Percentiles rank a stretch among this genome's conserved stretches.
phyloP scores from a whole-genome alignment of 2,113 vertebrate genomes.

The Hemiscyllium ocellatum region DNA sequence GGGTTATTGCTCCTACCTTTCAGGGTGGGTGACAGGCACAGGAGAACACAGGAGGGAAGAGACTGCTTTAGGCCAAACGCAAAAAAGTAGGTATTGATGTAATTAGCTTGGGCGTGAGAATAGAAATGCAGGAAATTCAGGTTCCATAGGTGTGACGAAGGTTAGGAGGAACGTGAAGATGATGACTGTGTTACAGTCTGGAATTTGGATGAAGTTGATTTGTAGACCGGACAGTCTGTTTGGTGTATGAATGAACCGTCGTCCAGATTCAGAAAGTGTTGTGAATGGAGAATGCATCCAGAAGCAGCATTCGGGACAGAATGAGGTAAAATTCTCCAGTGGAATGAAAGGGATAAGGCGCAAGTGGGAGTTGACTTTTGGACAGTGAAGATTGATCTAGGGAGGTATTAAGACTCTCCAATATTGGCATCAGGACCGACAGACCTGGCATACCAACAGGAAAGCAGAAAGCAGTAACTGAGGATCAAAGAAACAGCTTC shows the following conservation, averaged over 20 bases:
- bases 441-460: not conserved
- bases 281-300: not conserved
- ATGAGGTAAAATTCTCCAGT: not conserved
- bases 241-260: not conserved
- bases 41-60: not conserved
- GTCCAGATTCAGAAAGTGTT: not conserved
- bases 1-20: too few relatives aligned
- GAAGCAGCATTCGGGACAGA: not conserved
- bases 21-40: not conserved
- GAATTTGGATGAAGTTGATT: not conserved
- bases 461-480: not conserved
- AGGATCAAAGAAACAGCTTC: not conserved
- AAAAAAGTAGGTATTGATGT: not conserved
- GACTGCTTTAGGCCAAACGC: not conserved
- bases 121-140: not conserved
- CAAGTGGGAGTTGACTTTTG: not conserved
- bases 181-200: not conserved
- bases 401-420: not conserved
- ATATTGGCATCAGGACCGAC: not conserved
- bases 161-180: not conserved
- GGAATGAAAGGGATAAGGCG: not conserved
- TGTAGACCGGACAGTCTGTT: not conserved
- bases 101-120: not conserved
- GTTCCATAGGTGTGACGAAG: not conserved
- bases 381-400: not conserved